Evolutionary conservation across 2,797 vertebrate genomes (phyloP).

Genomic region (Xiphorhynchus erythropygius): DNA sequence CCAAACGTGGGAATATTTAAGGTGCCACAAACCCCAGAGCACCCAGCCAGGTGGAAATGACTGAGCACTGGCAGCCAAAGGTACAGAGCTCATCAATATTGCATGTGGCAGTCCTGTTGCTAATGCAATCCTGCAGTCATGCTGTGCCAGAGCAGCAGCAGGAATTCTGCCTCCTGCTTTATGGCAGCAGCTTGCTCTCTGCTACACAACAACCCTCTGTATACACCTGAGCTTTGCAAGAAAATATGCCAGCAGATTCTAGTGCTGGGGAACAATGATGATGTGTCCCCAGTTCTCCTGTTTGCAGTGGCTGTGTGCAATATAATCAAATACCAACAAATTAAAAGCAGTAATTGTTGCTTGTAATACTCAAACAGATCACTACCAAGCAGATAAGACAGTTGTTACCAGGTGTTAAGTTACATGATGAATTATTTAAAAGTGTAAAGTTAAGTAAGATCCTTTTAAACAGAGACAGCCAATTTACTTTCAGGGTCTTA

Average conservation of each 20-base stretch:
- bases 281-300: not conserved
- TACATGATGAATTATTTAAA: not conserved
- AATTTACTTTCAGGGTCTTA: not conserved
- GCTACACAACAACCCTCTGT: not conserved
- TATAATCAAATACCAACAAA: not conserved
- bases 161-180: not conserved
- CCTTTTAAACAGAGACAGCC: not conserved
- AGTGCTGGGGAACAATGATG: not conserved
- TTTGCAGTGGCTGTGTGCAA: not conserved
- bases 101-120: not conserved
- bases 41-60: not conserved
- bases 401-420: not conserved
- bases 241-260: not conserved
- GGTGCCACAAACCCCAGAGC: not conserved
- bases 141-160: not conserved
- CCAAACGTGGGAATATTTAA: not conserved
- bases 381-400: not conserved
- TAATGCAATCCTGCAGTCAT: not conserved
- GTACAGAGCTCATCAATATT: not conserved
- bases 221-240: not conserved
- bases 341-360: not conserved
- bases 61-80: not conserved
- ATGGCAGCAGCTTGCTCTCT: not conserved
- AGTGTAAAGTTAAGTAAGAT: not conserved
- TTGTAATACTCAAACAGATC: not conserved